phyloP scores from a whole-genome alignment of 2,888 invertebrate genomes.

The Cryptosula pallasiana region DNA sequence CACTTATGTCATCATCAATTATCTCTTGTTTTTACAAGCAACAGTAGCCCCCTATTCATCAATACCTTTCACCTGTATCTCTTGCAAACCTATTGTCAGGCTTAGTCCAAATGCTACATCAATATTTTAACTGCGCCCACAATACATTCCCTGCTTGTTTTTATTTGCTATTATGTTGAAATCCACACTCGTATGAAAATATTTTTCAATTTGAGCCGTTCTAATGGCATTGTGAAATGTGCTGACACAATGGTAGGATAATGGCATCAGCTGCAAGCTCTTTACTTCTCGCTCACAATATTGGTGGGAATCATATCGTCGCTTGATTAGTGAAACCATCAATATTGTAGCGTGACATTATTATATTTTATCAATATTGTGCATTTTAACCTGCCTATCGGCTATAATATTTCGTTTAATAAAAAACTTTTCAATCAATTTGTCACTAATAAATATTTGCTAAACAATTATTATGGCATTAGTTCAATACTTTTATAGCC shows the following conservation, averaged over 20 bases:
- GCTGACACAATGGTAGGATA: neutral
- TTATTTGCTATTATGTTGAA: neutral
- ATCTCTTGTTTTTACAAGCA: neutral
- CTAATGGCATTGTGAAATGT: neutral
- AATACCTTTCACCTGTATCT: neutral
- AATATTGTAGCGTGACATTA: slow-evolving; percentile 2
- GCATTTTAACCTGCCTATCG: neutral
- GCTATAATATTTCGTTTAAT: neutral
- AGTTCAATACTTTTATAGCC: too few relatives aligned
- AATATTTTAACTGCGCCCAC: neutral
- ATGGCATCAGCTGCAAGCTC: neutral
- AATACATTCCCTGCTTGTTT: neutral
- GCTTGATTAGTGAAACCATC: neutral
- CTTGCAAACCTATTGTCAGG: neutral
- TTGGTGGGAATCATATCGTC: neutral
- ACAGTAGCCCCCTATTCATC: neutral
- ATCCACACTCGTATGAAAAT: neutral
- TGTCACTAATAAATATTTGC: too few relatives aligned
- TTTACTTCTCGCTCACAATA: neutral
- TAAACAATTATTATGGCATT: too few relatives aligned
- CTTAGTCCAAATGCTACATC: neutral
- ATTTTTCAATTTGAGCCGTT: neutral
- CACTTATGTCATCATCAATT: neutral
- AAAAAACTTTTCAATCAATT: too few relatives aligned
- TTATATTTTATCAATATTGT: too few relatives aligned